phyloP scores from a whole-genome alignment of 2,797 vertebrate species.

The Acanthiza pusilla region DNA sequence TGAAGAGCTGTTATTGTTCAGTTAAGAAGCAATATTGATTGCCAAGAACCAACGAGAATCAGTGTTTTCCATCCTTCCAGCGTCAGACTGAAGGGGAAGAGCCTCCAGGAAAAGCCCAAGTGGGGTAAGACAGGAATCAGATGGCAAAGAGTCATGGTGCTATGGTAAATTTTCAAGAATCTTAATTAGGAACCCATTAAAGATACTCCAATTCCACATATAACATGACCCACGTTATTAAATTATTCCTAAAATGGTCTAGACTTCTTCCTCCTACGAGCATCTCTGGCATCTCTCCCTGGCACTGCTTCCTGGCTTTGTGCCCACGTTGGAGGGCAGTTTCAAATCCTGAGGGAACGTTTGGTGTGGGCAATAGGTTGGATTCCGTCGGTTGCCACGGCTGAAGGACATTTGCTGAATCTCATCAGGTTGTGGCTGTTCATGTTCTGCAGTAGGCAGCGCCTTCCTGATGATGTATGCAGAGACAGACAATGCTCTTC shows the following conservation, averaged over 20 bases:
- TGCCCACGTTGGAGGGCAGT: not conserved
- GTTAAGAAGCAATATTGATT: not conserved
- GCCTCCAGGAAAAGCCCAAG: not conserved
- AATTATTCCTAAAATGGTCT: not conserved
- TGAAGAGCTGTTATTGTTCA: not conserved
- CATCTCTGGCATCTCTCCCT: not conserved
- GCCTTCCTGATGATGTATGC: fast-evolving
- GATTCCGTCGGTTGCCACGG: fast-evolving
- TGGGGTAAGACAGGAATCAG: not conserved
- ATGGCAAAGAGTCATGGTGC: not conserved
- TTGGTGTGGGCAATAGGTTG: not conserved
- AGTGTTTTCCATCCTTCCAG: not conserved
- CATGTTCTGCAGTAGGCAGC: not conserved
- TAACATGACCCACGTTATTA: not conserved
- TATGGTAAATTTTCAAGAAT: not conserved
- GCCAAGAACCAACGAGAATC: not conserved
- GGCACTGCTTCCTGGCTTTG: not conserved
- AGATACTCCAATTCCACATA: not conserved
- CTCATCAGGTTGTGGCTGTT: fast-evolving
- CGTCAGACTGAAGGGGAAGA: not conserved
- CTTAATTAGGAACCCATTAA: not conserved
- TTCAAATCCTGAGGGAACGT: fast-evolving
- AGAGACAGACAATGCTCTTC: fast-evolving
- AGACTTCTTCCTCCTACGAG: not conserved
- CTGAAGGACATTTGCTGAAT: not conserved